These are phyloP conservation scores for Orussus abietinus DNA, from an alignment of 1,140 invertebrate species.

Conservation along the genomic window DNA sequence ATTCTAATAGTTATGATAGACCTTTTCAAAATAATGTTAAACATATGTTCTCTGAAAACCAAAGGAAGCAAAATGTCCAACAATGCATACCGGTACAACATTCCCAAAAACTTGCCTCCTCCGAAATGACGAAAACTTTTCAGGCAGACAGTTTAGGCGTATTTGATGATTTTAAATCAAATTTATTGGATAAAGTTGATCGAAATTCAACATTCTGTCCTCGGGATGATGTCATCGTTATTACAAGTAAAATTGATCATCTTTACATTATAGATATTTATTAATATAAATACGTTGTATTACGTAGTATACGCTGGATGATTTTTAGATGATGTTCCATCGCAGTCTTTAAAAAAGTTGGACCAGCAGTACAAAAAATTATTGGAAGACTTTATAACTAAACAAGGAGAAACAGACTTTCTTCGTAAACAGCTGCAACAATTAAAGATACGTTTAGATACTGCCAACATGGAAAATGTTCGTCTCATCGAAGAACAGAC, in stretches of 20 bases:
- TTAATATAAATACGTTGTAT: too few species aligned
- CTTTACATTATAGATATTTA: background rate
- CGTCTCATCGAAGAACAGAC: conserved; percentile 32
- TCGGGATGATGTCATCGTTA: conserved; percentile 14
- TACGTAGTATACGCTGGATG: too few species aligned
- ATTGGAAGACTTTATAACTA: conserved; percentile 32
- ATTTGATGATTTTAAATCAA: conserved; percentile 26
- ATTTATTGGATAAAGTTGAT: conserved; percentile 18
- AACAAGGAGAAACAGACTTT: conserved; percentile 39
- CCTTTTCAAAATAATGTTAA: too few species aligned
- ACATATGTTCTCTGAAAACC: background rate
- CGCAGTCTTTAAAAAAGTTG: conserved; percentile 28
- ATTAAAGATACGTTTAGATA: conserved; percentile 25
- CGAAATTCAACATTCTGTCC: conserved; percentile 35
- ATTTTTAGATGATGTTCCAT: conserved; percentile 19
- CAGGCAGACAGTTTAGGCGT: conserved; percentile 7
- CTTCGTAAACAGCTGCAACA: conserved; percentile 34
- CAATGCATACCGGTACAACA: too few species aligned
- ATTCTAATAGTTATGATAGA: too few species aligned
- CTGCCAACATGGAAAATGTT: conserved; percentile 30
- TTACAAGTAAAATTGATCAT: conserved; percentile 18
- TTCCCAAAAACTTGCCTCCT: conserved; percentile 13
- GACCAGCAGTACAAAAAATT: conserved; percentile 35
- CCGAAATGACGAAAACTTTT: conserved; percentile 12
- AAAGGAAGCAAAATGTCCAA: background rate